A percentile compares a stretch with the other conserved stretches of the same genome.
phyloP scores from a whole-genome alignment of 2,113 vertebrate genomes.

The Neodontobutis hainanensis region DNA sequence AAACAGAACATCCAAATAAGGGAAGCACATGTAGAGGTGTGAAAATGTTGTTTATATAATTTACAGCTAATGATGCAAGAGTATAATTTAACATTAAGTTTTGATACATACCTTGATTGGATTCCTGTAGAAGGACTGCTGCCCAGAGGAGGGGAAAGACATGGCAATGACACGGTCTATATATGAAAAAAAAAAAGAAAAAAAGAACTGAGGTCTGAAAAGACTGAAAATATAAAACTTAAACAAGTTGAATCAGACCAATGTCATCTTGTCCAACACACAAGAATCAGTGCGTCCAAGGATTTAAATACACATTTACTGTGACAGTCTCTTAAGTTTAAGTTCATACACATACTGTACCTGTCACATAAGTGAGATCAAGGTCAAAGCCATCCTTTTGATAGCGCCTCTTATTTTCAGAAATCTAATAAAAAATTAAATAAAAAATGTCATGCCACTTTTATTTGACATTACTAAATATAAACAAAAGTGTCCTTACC shows the following conservation, averaged over 20 bases:
- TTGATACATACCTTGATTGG: slow-evolving; percentile 85
- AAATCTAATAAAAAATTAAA: slow-evolving; percentile 78
- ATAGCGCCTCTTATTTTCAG: slow-evolving; percentile 95
- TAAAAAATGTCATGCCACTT: background rate
- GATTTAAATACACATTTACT: too few species aligned
- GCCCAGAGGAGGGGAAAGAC: slow-evolving; percentile 96
- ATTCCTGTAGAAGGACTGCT: slow-evolving; percentile 94
- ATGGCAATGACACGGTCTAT: slow-evolving; percentile 94
- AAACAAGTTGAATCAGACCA: too few species aligned
- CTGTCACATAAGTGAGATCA: slow-evolving; percentile 96
- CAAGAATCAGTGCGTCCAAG: too few species aligned
- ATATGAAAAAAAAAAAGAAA: background rate
- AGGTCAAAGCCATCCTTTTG: slow-evolving; percentile 95
- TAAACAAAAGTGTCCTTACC: slow-evolving; percentile 75
- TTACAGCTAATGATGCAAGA: background rate
- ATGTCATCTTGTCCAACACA: too few species aligned
- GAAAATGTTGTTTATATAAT: background rate
- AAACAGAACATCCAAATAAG: slow-evolving; percentile 27
- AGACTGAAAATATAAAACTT: background rate
- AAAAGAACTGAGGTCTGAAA: background rate
- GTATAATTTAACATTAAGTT: too few species aligned
- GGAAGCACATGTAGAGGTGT: background rate
- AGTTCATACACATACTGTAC: slow-evolving; percentile 56
- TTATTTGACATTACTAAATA: too few species aligned
- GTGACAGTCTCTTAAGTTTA: too few species aligned